These are phyloP conservation scores for Pycnonotus jocosus DNA, from an alignment of 2,113 vertebrate genomes.

Conservation along the genomic window DNA sequence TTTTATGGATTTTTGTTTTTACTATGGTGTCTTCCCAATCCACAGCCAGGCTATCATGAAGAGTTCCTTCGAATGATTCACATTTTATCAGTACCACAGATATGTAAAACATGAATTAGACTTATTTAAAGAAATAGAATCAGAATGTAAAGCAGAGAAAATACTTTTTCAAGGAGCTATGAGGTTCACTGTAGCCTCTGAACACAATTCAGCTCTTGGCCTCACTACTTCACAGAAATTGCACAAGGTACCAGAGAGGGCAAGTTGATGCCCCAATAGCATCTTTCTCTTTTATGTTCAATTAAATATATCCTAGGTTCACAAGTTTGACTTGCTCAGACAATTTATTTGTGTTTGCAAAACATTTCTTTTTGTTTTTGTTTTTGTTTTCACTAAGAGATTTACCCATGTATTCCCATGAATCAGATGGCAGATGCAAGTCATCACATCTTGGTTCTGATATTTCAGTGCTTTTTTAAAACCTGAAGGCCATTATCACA, in stretches of 20 bases:
- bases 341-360: not conserved
- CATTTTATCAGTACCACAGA: not conserved
- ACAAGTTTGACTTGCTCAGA: not conserved
- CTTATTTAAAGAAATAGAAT: not conserved
- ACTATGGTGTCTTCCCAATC: not conserved
- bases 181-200: not conserved
- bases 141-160: not conserved
- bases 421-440: not conserved
- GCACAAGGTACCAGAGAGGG: not conserved
- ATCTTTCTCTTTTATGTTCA: not conserved
- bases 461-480: not conserved
- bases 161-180: not conserved
- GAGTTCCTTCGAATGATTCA: not conserved
- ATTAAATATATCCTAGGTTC: not conserved
- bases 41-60: not conserved
- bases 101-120: slow-evolving; percentile 24
- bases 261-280: not conserved
- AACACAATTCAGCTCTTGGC: not conserved
- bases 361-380: not conserved
- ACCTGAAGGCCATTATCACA: not conserved
- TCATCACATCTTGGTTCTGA: not conserved
- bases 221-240: not conserved
- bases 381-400: not conserved
- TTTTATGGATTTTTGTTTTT: not conserved
- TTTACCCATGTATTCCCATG: not conserved